Evolutionary conservation across 2,888 invertebrate genomes (phyloP).

Genomic region (Chouioia cunea): DNA sequence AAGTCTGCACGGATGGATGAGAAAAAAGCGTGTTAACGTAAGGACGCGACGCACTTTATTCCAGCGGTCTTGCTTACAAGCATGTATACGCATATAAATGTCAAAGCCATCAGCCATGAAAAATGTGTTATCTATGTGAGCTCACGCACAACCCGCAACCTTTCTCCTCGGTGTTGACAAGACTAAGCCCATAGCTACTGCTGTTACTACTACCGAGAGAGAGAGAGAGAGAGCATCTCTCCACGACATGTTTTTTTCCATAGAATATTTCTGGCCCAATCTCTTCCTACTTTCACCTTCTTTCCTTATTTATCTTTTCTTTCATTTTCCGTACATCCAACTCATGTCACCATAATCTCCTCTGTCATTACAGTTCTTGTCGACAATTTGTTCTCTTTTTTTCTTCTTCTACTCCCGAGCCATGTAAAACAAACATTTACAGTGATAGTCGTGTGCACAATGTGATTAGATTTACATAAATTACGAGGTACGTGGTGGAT

Average conservation of each 20-base stretch:
- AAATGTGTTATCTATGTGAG: conserved; percentile 23
- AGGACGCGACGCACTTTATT: conserved; percentile 2
- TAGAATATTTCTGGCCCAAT: conserved; percentile 21
- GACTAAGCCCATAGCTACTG: conserved; percentile 3
- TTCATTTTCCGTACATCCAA: no score
- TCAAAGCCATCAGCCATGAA: conserved; percentile 28
- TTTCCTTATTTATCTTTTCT: no score
- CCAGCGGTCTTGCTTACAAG: not conserved
- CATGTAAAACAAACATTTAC: no score
- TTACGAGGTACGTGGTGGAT: no score
- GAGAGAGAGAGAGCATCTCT: no score
- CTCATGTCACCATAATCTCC: not conserved
- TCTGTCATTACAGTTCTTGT: no score
- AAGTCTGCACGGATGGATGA: not conserved
- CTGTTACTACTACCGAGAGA: no score
- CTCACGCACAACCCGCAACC: conserved; percentile 1
- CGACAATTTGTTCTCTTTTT: no score
- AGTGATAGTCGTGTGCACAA: no score
- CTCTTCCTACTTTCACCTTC: conserved; percentile 1
- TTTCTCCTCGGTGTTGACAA: conserved; percentile 27
- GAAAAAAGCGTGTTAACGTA: conserved; percentile 4
- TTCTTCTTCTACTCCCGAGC: no score
- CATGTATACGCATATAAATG: not conserved
- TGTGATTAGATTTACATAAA: no score
- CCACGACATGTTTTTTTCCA: not conserved